phyloP scores from a whole-genome alignment of 2,113 vertebrate species.

The Candoia aspera region DNA sequence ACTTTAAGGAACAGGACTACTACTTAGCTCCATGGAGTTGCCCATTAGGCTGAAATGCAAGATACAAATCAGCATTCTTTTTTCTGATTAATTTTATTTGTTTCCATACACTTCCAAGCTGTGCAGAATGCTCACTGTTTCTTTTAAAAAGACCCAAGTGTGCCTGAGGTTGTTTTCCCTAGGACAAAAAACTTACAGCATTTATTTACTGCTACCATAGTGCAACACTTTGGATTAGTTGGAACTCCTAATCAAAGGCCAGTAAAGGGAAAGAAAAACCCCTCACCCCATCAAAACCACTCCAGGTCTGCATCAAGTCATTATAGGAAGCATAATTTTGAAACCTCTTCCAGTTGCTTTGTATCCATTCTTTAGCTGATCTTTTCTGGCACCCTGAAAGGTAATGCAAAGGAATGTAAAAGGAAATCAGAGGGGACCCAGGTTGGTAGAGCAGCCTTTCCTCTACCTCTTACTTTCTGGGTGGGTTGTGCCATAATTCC shows the following conservation, averaged over 20 bases:
- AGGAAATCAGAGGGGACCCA: not conserved
- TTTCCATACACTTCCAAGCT: not conserved
- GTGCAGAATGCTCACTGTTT: not conserved
- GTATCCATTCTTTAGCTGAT: constrained; percentile 40
- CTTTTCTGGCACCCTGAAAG: constrained; percentile 44
- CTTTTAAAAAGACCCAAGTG: not conserved
- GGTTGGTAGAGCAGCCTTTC: not conserved
- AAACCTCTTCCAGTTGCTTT: constrained; percentile 42
- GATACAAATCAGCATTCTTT: not conserved
- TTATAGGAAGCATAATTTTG: constrained; percentile 24
- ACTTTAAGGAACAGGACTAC: not conserved
- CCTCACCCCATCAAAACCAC: constrained; percentile 49
- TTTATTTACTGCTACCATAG: not conserved
- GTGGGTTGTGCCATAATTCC: not conserved
- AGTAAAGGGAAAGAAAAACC: not conserved
- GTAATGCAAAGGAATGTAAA: not conserved
- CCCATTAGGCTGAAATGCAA: not conserved
- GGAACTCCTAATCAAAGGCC: not conserved
- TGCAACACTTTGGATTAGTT: not conserved
- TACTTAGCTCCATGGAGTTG: not conserved
- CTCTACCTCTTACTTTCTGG: not conserved
- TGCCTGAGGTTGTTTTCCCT: not conserved
- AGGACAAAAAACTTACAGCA: not conserved
- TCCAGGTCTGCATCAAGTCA: constrained; percentile 26
- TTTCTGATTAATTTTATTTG: not conserved